These are phyloP conservation scores for Drosophila neoperkinsi DNA, from an alignment of 2,888 invertebrate species.

Conservation along the genomic window DNA sequence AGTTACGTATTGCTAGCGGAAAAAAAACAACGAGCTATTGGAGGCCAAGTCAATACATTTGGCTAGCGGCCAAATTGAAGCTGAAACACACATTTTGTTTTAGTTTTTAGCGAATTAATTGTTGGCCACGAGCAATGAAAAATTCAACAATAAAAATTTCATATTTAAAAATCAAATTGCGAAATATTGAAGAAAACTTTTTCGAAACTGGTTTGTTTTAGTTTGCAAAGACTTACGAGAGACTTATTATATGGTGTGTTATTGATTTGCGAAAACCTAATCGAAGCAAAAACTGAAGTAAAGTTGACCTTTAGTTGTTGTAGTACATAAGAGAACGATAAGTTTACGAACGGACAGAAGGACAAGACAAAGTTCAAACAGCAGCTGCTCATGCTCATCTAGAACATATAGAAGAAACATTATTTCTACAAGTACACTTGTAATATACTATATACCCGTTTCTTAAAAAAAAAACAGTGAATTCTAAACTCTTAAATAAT, in stretches of 20 bases:
- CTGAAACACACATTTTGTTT: constrained; percentile 45
- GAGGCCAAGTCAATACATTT: constrained; percentile 76
- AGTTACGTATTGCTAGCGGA: too few relatives aligned
- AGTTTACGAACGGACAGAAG: background rate
- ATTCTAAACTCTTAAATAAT: constrained; percentile 24
- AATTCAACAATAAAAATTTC: constrained; percentile 9
- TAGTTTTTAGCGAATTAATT: constrained; percentile 56
- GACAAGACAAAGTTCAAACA: background rate
- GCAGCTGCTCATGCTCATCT: background rate
- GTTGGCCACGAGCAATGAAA: constrained; percentile 37
- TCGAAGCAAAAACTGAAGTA: background rate
- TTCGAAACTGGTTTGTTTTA: background rate
- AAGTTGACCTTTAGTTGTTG: constrained; percentile 4
- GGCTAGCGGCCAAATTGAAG: constrained; percentile 65
- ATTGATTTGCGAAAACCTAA: background rate
- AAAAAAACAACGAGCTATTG: constrained; percentile 57
- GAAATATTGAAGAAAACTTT: background rate
- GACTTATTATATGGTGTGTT: background rate
- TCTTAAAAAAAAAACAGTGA: background rate
- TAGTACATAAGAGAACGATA: background rate
- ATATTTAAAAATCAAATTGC: constrained; percentile 7
- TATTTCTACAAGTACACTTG: background rate
- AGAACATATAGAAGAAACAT: background rate
- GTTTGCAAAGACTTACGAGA: background rate
- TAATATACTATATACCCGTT: background rate